Evolutionary conservation across 2,113 vertebrate species (phyloP).

Genomic region (Etheostoma spectabile): DNA sequence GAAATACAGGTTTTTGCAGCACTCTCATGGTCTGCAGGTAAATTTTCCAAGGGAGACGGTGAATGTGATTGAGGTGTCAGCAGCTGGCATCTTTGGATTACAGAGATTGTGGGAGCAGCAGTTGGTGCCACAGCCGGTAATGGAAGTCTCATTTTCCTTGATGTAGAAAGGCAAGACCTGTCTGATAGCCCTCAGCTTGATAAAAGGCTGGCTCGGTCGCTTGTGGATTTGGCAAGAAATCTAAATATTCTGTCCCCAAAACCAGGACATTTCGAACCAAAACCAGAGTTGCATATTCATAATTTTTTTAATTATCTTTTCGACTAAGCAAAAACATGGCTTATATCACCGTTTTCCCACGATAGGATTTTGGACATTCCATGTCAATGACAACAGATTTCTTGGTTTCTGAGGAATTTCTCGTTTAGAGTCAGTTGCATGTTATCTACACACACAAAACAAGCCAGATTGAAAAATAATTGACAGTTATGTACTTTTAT

Average conservation of each 20-base stretch:
- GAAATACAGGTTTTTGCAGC: constrained; percentile 43
- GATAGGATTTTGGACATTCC: background rate
- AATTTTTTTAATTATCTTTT: background rate
- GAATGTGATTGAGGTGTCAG: constrained; percentile 83
- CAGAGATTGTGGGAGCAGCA: constrained; percentile 72
- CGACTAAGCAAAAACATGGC: background rate
- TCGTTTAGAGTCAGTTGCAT: background rate
- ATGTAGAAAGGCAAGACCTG: constrained; percentile 64
- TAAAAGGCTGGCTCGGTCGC: constrained; percentile 27
- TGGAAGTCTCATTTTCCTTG: constrained; percentile 81
- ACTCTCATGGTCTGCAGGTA: constrained; percentile 38
- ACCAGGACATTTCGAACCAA: constrained; percentile 7
- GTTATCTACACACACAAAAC: background rate
- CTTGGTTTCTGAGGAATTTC: background rate
- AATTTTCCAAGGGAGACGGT: constrained; percentile 57
- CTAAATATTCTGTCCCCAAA: constrained; percentile 42
- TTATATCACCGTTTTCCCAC: background rate
- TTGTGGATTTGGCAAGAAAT: constrained; percentile 16
- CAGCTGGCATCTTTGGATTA: constrained; percentile 79
- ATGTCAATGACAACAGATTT: background rate
- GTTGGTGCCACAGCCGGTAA: constrained; percentile 76
- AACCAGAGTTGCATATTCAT: constrained; percentile 2
- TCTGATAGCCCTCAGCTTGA: constrained; percentile 58
- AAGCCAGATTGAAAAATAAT: background rate
- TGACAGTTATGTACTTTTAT: background rate